Conservation (phyloP, 2,888 invertebrate species). For the Zeuzera pyrina region DNA sequence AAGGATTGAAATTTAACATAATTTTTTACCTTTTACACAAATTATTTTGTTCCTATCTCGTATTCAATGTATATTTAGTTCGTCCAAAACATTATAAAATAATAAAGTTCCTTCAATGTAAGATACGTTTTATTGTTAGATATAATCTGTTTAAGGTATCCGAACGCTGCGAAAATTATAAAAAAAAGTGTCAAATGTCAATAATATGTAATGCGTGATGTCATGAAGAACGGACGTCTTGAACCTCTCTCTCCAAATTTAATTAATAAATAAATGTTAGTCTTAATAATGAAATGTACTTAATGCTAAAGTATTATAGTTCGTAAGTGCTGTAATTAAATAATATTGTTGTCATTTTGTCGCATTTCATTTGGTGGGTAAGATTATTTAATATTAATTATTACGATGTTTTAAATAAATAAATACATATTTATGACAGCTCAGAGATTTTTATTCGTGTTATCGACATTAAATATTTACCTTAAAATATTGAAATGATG, state of each 20-base stretch:
- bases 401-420: constrained; percentile 63
- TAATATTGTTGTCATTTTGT: constrained; percentile 60
- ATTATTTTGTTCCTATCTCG: too few species aligned
- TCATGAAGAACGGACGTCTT: constrained; percentile 23
- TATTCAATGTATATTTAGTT: constrained; percentile 25
- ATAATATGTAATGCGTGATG: constrained; percentile 9
- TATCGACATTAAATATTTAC: background rate
- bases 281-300: constrained; percentile 37
- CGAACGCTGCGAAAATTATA: constrained; percentile 24
- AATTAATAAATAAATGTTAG: constrained; percentile 31
- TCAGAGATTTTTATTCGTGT: constrained; percentile 26
- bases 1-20: constrained; percentile 13
- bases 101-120: constrained; percentile 20
- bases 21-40: too few species aligned
- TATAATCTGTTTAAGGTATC: constrained; percentile 25
- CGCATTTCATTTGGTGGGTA: constrained; percentile 57
- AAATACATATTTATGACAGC: constrained; percentile 66
- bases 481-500: too few species aligned
- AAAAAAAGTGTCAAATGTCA: constrained; percentile 14
- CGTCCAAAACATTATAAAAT: constrained; percentile 51
- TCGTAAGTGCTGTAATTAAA: constrained; percentile 38
- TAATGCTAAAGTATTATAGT: constrained; percentile 55
- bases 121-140: constrained; percentile 11
- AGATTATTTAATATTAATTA: constrained; percentile 41
- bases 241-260: constrained; percentile 51